These are phyloP conservation scores for Falco columbarius DNA, from an alignment of 2,797 vertebrate species.

Conservation along the genomic window DNA sequence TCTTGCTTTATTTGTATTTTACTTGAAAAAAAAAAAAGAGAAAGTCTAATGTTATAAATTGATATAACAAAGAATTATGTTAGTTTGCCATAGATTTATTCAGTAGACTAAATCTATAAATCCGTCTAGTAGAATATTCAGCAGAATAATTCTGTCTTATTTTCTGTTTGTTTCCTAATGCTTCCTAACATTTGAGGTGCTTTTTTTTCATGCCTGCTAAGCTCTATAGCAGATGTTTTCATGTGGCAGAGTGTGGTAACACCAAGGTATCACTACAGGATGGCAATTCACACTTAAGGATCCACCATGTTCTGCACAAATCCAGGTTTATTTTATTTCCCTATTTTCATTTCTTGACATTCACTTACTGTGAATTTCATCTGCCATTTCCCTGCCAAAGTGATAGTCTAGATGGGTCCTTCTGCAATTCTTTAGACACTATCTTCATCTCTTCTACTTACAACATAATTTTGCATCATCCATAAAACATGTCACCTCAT, in stretches of 20 bases:
- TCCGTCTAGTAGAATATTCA: no score
- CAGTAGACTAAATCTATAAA: background rate
- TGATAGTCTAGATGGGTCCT: background rate
- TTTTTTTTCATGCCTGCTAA: background rate
- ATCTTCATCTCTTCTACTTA: background rate
- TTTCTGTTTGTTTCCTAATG: background rate
- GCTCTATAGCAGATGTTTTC: background rate
- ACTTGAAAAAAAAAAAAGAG: background rate
- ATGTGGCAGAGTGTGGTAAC: background rate
- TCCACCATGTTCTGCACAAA: background rate
- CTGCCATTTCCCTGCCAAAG: background rate
- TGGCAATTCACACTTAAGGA: background rate
- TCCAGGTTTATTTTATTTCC: background rate
- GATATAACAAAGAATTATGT: background rate
- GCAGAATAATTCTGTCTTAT: background rate
- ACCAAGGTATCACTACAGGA: background rate
- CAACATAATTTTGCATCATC: background rate
- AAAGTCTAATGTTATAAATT: background rate
- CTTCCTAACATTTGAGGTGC: background rate
- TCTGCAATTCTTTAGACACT: background rate
- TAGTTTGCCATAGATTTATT: background rate
- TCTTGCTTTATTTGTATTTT: background rate
- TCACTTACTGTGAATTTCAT: background rate
- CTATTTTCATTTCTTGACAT: background rate
- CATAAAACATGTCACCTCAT: background rate